phyloP scores from a whole-genome alignment of 2,888 invertebrate species.

The Emesis russula region DNA sequence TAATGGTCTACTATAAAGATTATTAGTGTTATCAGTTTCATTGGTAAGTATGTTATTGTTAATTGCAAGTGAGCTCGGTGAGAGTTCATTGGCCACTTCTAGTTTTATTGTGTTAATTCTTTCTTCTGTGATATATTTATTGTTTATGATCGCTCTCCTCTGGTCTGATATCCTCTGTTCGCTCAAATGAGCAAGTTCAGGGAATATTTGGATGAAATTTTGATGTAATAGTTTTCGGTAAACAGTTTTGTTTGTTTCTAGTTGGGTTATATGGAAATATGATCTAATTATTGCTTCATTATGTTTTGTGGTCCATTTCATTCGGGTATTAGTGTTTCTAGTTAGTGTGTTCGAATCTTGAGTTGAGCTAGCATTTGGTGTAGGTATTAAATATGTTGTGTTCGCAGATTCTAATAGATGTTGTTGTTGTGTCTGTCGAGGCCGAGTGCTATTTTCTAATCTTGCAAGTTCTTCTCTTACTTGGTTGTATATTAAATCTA shows the following conservation, averaged over 20 bases:
- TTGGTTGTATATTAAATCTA: constrained; percentile 42
- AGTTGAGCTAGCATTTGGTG: background rate
- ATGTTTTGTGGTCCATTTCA: constrained; percentile 53
- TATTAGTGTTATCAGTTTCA: too few relatives aligned
- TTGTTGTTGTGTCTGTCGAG: background rate
- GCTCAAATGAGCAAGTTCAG: constrained; percentile 52
- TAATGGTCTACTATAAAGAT: too few relatives aligned
- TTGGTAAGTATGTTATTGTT: too few relatives aligned
- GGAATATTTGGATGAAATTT: constrained; percentile 32
- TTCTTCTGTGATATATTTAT: constrained; percentile 47
- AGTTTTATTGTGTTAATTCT: constrained; percentile 11
- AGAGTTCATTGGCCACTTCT: background rate
- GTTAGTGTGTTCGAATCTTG: background rate
- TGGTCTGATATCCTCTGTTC: constrained; percentile 73
- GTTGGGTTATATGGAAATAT: constrained; percentile 51
- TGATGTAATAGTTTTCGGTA: constrained; percentile 47
- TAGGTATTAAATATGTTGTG: background rate
- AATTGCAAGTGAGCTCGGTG: too few relatives aligned
- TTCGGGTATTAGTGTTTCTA: constrained; percentile 22
- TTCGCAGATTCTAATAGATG: too few relatives aligned
- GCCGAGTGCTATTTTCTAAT: background rate
- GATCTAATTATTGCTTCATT: constrained; percentile 55
- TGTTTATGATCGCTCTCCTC: constrained; percentile 57
- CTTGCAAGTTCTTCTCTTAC: background rate
- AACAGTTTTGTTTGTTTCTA: constrained; percentile 50